A percentile compares a stretch with the other conserved stretches of the same genome.
phyloP scores from a whole-genome alignment of 2,888 invertebrate species.

The Spodoptera littoralis region DNA sequence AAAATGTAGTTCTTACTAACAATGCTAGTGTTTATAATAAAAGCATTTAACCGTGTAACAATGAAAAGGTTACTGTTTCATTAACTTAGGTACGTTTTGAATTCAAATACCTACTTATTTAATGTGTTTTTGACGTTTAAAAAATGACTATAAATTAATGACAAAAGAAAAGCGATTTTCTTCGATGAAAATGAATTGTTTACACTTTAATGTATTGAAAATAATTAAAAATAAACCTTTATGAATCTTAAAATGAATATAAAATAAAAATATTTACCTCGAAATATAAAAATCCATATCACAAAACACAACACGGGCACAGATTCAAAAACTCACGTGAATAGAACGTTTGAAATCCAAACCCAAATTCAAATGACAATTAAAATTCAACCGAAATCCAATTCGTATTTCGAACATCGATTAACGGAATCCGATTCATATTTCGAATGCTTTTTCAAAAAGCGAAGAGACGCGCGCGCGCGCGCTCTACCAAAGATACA shows the following conservation, averaged over 20 bases:
- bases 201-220: conserved; percentile 3
- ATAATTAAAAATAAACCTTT: conserved; percentile 8
- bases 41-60: conserved; percentile 16
- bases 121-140: no score
- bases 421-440: conserved; percentile 53
- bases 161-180: no score
- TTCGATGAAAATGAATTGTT: no score
- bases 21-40: conserved; percentile 14
- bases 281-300: conserved; percentile 39
- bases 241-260: neutral
- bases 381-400: conserved; percentile 29
- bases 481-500: conserved; percentile 68
- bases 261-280: conserved; percentile 41
- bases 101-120: no score
- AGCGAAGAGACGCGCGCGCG: conserved; percentile 73
- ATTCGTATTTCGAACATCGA: conserved; percentile 47
- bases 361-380: conserved; percentile 57
- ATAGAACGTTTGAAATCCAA: conserved; percentile 44
- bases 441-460: conserved; percentile 54
- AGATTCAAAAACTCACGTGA: conserved; percentile 39
- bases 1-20: conserved; percentile 20
- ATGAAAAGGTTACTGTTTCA: conserved; percentile 7
- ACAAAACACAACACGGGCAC: conserved; percentile 48
- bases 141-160: conserved; percentile 4
- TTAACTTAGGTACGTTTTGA: no score